These are phyloP conservation scores for Eubasilissa splendida DNA, from an alignment of 2,888 invertebrate genomes.

Conservation along the genomic window DNA sequence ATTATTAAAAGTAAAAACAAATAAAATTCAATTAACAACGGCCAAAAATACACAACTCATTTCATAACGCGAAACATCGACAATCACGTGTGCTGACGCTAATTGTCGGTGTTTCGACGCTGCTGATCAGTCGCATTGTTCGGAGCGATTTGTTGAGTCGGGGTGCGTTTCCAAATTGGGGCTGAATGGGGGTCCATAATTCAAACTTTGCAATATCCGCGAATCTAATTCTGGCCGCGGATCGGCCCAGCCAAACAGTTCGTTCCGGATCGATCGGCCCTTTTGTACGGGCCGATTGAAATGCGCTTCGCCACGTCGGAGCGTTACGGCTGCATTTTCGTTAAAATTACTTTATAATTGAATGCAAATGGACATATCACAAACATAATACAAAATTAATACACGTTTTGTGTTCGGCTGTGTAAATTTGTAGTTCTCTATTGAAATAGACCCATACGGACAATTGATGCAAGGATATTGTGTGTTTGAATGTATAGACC, in stretches of 20 bases:
- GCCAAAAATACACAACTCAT: too few relatives aligned
- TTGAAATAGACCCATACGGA: too few relatives aligned
- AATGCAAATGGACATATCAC: slow-evolving; percentile 4
- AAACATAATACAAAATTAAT: neutral
- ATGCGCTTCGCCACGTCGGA: neutral
- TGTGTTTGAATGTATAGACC: too few relatives aligned
- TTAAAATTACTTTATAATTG: slow-evolving; percentile 25
- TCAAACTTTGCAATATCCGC: slow-evolving; percentile 20
- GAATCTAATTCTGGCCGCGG: slow-evolving; percentile 11
- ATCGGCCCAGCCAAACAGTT: neutral
- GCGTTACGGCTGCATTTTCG: neutral
- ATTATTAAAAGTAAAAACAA: too few relatives aligned
- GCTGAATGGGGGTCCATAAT: slow-evolving; percentile 14
- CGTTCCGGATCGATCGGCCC: slow-evolving; percentile 10
- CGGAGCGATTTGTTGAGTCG: slow-evolving; percentile 6
- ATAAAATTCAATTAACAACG: too few relatives aligned
- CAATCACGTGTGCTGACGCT: too few relatives aligned
- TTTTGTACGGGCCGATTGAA: slow-evolving; percentile 26
- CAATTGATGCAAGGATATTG: too few relatives aligned
- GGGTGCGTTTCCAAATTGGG: neutral
- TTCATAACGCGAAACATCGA: too few relatives aligned
- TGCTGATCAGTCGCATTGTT: slow-evolving; percentile 22
- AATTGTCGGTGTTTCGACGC: too few relatives aligned
- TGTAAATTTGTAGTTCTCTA: neutral
- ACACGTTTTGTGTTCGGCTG: neutral